These are phyloP conservation scores for Eristalis intricaria DNA, from an alignment of 2,888 invertebrate species.

Conservation along the genomic window DNA sequence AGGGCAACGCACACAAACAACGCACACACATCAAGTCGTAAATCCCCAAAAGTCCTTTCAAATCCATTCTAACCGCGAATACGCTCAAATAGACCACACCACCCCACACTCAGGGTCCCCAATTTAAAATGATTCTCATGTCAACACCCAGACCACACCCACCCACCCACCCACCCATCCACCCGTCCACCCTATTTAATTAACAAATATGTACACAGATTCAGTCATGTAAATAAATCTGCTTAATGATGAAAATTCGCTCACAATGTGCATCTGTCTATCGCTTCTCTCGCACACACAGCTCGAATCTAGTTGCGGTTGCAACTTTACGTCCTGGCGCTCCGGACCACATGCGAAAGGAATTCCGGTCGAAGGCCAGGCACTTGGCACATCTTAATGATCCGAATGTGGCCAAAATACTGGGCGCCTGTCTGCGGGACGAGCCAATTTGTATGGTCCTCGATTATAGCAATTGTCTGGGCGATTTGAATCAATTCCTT, in stretches of 20 bases:
- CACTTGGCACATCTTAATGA: constrained; percentile 87
- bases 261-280: constrained; percentile 37
- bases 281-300: constrained; percentile 56
- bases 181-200: constrained; percentile 47
- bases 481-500: constrained; percentile 92
- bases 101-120: constrained; percentile 1
- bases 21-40: constrained; percentile 19
- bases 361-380: constrained; percentile 88
- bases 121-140: constrained; percentile 58
- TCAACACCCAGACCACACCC: constrained; percentile 47
- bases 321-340: constrained; percentile 86
- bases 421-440: constrained; percentile 88
- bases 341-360: constrained; percentile 84
- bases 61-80: constrained; percentile 67
- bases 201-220: constrained; percentile 71
- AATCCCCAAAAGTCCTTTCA: constrained; percentile 52
- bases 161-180: not conserved
- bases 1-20: constrained; percentile 35
- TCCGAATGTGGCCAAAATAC: constrained; percentile 87
- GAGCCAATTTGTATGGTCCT: constrained; percentile 89
- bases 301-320: constrained; percentile 86
- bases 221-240: constrained; percentile 71
- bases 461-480: constrained; percentile 85
- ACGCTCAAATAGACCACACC: constrained; percentile 58
- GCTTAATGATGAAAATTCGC: constrained; percentile 71